These are phyloP conservation scores for Stichopus chloronotus DNA, from an alignment of 35 echinoderm and acorn worm species.

Conservation along the genomic window DNA sequence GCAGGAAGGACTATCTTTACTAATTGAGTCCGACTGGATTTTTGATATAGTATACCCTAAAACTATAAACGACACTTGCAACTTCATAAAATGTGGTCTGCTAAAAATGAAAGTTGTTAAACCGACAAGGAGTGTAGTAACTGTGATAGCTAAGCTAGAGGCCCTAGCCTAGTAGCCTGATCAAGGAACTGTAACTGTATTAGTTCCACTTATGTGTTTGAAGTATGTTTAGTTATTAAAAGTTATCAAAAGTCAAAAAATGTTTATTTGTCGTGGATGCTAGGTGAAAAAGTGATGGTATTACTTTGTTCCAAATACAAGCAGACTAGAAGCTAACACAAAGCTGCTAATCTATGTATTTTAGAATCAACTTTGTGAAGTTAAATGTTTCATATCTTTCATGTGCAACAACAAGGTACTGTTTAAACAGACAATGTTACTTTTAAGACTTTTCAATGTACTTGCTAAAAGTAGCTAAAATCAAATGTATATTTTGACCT, in stretches of 20 bases:
- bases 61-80: neutral
- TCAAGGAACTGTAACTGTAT: neutral
- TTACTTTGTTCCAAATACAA: neutral
- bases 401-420: neutral
- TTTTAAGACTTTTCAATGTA: neutral
- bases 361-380: neutral
- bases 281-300: neutral
- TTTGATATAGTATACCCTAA: constrained; percentile 4
- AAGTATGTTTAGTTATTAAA: neutral
- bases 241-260: neutral
- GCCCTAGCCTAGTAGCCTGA: neutral
- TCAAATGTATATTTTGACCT: neutral
- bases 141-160: neutral
- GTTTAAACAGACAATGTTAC: neutral
- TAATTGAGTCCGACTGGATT: neutral
- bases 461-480: neutral
- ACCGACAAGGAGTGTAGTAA: constrained; percentile 2
- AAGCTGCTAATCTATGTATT: neutral
- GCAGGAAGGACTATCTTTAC: neutral
- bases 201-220: neutral
- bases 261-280: neutral
- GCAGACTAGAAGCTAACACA: neutral
- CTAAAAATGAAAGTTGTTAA: neutral
- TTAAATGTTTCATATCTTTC: neutral
- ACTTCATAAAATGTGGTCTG: neutral